Conservation (phyloP, 1,140 invertebrate species). For the Habropoda laboriosa region DNA sequence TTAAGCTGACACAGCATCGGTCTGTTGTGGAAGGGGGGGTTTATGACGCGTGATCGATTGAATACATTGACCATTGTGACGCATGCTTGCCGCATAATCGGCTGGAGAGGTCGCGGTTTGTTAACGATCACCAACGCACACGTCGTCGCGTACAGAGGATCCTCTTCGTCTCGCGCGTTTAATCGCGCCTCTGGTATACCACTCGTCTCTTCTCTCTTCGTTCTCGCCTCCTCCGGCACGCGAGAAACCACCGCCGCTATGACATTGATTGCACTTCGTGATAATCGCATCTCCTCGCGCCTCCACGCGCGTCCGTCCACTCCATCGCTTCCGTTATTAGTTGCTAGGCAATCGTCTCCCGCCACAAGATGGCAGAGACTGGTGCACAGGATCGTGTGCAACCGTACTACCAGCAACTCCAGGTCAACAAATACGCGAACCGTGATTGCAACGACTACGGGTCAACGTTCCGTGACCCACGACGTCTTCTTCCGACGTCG, state of each 20-base stretch:
- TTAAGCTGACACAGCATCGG: neutral
- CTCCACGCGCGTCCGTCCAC: neutral
- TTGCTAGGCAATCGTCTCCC: slow-evolving; percentile 3
- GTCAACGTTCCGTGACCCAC: neutral
- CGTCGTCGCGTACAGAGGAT: neutral
- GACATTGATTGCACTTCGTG: slow-evolving; percentile 44
- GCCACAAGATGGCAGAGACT: neutral
- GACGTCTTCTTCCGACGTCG: slow-evolving; percentile 15
- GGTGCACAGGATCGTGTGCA: neutral
- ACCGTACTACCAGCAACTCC: neutral
- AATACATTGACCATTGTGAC: slow-evolving; percentile 46
- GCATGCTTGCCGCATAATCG: slow-evolving; percentile 29
- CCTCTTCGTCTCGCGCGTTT: neutral
- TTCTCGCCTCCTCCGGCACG: neutral
- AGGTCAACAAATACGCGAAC: neutral
- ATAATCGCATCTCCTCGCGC: neutral
- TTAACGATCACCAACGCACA: slow-evolving; percentile 31
- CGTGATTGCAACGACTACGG: neutral
- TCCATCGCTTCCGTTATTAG: neutral
- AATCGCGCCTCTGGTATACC: neutral
- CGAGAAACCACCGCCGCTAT: neutral
- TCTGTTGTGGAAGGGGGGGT: neutral
- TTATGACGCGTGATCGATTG: slow-evolving; percentile 52
- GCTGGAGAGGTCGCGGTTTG: slow-evolving; percentile 25
- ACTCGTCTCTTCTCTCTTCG: neutral